Evolutionary conservation across 2,113 vertebrate species (phyloP), one percentile per base, ranked within the genome.

Genomic region (Abramis brama): DNA sequence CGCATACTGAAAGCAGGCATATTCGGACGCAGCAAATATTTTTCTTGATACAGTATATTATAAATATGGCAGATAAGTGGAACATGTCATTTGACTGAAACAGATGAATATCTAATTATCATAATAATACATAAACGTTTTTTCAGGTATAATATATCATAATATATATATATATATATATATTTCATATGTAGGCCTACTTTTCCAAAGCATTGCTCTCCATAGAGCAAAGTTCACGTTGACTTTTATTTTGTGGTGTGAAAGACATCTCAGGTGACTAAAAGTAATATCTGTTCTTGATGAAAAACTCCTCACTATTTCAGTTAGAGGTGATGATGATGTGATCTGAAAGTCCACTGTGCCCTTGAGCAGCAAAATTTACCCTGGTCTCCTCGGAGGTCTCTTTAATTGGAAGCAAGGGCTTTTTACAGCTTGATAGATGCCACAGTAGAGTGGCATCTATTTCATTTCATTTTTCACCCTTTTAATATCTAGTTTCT

Each of bases 281-380:
- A 25, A 75, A 75, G 39, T 75, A 75, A 75, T 75, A 75, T 75
- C 43, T 25, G 43, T 75, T 75, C n/a, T 75, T 75, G 73, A 75
- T 75, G 43, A 75, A 75, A 75, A 75, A 75, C 71, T 47, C 12
- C 39, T 17, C 43, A 75, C 70, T 75, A 50, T 25, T 50, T 75
- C 43, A 50, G n/a, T 75, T 73, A 73, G 36, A 73, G 70, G 73
- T 47, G 43, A 50, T 25, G 43, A 43, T 27, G 73, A 75, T 74
- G 43, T 43, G 43, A 25, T 27, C 73, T 27, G 73, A 47, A n/a
- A 74, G 73, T 47, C 43, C 39, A 47, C 43, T 75, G 43, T 4
- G n/a, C 6, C 43, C 43, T 75, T 47, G 43, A 50, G 73, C 43
- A 17, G 13, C 43, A 27, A 25, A 50, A n/a, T 17, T 27, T 47